Evolutionary conservation across 1,140 invertebrate genomes (phyloP).

Genomic region (Campoletis sonorensis): DNA sequence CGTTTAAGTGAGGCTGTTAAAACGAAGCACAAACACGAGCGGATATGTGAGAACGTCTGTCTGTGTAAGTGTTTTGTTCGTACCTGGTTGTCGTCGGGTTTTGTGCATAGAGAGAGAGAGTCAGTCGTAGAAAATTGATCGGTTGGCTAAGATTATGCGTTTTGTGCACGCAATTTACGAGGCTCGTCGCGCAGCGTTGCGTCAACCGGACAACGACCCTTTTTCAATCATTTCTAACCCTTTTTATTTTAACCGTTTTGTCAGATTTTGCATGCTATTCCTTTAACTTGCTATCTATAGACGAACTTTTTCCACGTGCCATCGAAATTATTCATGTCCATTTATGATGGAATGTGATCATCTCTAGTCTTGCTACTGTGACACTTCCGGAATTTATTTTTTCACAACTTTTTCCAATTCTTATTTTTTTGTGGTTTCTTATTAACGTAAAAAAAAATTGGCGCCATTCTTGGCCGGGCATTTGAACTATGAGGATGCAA

Average conservation of each 20-base stretch:
- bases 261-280: neutral
- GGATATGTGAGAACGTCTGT: neutral
- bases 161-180: constrained; percentile 35
- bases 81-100: neutral
- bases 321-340: no score
- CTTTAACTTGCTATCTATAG: neutral
- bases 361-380: no score
- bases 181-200: constrained; percentile 30
- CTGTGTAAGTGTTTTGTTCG: neutral
- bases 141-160: constrained; percentile 24
- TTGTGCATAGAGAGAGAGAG: neutral
- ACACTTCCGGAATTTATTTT: no score
- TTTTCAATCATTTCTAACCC: constrained; percentile 20
- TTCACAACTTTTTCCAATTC: no score
- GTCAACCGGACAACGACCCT: constrained; percentile 25
- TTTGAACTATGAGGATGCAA: no score
- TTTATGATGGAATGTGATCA: no score
- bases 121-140: neutral
- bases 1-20: constrained; percentile 1
- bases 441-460: no score
- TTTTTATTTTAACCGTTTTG: neutral
- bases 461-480: no score
- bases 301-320: neutral
- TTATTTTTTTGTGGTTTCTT: no score
- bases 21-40: constrained; percentile 22